phyloP scores from a whole-genome alignment of 1,140 invertebrate genomes.

The Bombus breviceps region DNA sequence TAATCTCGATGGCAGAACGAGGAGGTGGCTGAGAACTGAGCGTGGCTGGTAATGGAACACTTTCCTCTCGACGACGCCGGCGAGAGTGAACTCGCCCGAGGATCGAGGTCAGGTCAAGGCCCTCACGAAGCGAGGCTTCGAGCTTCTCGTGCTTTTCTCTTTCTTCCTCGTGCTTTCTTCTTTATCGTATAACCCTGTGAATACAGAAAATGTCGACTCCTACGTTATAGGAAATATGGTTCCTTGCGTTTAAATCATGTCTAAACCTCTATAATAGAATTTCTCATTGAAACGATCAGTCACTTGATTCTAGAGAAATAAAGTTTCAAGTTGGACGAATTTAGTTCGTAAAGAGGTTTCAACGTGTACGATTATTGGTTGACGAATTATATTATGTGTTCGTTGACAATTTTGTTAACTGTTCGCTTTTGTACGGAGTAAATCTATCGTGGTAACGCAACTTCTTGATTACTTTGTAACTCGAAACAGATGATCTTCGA shows the following conservation, averaged over 20 bases:
- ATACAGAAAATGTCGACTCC: neutral
- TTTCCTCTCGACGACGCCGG: constrained; percentile 81
- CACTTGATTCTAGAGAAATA: neutral
- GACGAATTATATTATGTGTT: neutral
- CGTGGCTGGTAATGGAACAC: constrained; percentile 78
- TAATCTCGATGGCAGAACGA: constrained; percentile 57
- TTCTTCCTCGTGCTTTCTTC: neutral
- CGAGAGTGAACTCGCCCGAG: constrained; percentile 81
- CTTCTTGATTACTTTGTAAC: neutral
- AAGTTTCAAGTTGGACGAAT: neutral
- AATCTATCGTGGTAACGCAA: neutral
- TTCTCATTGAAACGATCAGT: neutral
- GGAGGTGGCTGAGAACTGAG: constrained; percentile 31
- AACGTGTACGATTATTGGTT: neutral
- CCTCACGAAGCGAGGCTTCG: constrained; percentile 76
- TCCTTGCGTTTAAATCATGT: neutral
- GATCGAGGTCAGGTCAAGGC: constrained; percentile 84
- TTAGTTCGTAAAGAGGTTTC: neutral
- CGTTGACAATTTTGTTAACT: neutral
- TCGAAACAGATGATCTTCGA: neutral
- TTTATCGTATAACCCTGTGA: neutral
- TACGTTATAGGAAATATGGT: neutral
- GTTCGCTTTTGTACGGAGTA: neutral
- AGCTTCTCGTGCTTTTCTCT: constrained; percentile 48
- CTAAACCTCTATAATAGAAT: neutral